phyloP scores from a whole-genome alignment of 1,140 invertebrate genomes.

The Lutraria rhynchaena region DNA sequence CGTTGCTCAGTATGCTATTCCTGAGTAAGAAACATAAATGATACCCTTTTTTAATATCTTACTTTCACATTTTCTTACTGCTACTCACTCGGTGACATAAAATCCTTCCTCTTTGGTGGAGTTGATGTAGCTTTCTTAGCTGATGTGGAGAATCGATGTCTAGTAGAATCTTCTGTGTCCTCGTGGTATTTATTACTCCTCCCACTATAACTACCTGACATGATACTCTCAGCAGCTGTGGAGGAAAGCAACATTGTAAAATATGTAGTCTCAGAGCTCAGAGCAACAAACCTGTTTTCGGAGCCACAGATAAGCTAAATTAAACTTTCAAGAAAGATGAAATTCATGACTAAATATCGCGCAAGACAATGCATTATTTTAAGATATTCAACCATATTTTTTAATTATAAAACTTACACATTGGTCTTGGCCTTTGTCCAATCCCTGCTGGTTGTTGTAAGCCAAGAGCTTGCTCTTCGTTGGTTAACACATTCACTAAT shows the following conservation, averaged over 20 bases:
- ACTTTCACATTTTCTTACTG: too few relatives aligned
- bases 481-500: slow-evolving; percentile 87
- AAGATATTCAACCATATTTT: too few relatives aligned
- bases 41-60: too few relatives aligned
- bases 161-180: slow-evolving; percentile 54
- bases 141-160: slow-evolving; percentile 52
- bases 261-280: neutral
- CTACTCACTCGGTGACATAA: slow-evolving; percentile 60
- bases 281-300: too few relatives aligned
- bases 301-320: too few relatives aligned
- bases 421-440: slow-evolving; percentile 88
- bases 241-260: neutral
- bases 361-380: too few relatives aligned
- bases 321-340: too few relatives aligned
- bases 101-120: slow-evolving; percentile 70
- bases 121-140: slow-evolving; percentile 63
- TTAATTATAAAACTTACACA: slow-evolving; percentile 83
- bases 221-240: slow-evolving; percentile 72
- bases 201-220: slow-evolving; percentile 66
- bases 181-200: slow-evolving; percentile 57
- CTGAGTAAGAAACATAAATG: too few relatives aligned
- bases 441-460: slow-evolving; percentile 89
- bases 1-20: too few relatives aligned
- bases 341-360: too few relatives aligned
- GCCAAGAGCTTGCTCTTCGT: slow-evolving; percentile 88